phyloP scores from a whole-genome alignment of 2,113 vertebrate species.

The Pogonocichla stellata region DNA sequence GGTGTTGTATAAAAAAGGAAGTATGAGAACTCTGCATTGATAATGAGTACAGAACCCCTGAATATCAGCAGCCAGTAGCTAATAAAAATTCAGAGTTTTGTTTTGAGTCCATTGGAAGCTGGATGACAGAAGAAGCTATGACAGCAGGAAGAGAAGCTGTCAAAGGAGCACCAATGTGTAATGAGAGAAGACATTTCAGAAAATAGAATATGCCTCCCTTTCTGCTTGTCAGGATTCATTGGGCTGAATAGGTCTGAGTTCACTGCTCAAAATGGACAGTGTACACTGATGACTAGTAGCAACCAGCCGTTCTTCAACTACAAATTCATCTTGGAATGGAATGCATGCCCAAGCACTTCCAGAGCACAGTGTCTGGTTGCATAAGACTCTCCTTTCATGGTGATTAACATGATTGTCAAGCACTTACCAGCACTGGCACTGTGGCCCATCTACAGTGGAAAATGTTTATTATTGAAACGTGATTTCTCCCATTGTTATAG shows the following conservation, averaged over 20 bases:
- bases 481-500: background rate
- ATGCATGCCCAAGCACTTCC: conserved; percentile 17
- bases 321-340: background rate
- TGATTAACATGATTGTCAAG: conserved; percentile 33
- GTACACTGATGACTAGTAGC: conserved; percentile 3
- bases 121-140: conserved; percentile 26
- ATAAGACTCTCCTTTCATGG: background rate
- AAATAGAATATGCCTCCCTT: conserved; percentile 60
- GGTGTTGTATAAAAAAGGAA: background rate
- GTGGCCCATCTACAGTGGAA: background rate
- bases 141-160: conserved; percentile 38
- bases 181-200: conserved; percentile 45
- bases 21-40: background rate
- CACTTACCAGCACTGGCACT: background rate
- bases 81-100: conserved; percentile 9
- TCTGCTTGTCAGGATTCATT: conserved; percentile 57
- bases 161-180: conserved; percentile 18
- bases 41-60: background rate
- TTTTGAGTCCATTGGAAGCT: background rate
- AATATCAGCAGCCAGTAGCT: background rate
- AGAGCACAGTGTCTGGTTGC: background rate
- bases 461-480: background rate
- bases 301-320: background rate
- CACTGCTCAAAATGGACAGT: conserved; percentile 15
- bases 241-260: conserved; percentile 14